phyloP scores from a whole-genome alignment of 2,113 vertebrate genomes.

The Apaloderma vittatum region DNA sequence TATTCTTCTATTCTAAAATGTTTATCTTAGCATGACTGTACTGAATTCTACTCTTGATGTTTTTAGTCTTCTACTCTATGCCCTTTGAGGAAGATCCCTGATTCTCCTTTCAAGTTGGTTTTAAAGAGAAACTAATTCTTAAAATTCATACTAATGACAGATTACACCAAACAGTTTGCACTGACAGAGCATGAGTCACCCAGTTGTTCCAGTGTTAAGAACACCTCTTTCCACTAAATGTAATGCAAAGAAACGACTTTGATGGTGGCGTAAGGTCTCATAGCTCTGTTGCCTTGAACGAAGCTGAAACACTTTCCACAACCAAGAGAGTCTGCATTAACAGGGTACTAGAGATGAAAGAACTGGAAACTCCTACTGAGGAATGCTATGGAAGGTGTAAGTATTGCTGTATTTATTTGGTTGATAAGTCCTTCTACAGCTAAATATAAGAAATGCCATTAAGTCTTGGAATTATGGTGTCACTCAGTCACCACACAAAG shows the following conservation, averaged over 20 bases:
- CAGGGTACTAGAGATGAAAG: background rate
- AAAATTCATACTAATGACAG: background rate
- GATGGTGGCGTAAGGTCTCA: background rate
- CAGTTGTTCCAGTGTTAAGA: background rate
- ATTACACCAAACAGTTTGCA: background rate
- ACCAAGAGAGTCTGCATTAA: background rate
- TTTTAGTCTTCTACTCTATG: background rate
- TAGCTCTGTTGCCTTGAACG: background rate
- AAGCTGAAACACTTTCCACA: background rate
- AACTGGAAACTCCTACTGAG: background rate
- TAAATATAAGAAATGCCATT: background rate
- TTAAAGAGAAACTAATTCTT: background rate
- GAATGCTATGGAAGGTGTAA: background rate
- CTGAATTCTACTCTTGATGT: background rate
- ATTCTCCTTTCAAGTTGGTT: background rate
- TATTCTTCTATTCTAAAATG: background rate
- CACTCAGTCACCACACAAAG: background rate
- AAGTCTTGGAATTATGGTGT: background rate
- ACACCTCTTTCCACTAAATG: background rate
- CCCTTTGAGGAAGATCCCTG: background rate
- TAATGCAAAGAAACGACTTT: background rate
- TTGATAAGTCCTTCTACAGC: background rate
- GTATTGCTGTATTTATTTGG: background rate
- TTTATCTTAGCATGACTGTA: background rate
- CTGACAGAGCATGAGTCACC: background rate